A percentile compares a stretch with the other conserved stretches of the same genome.
phyloP scores from a whole-genome alignment of 2,113 vertebrate species.

The Neolamprologus falcicula region DNA sequence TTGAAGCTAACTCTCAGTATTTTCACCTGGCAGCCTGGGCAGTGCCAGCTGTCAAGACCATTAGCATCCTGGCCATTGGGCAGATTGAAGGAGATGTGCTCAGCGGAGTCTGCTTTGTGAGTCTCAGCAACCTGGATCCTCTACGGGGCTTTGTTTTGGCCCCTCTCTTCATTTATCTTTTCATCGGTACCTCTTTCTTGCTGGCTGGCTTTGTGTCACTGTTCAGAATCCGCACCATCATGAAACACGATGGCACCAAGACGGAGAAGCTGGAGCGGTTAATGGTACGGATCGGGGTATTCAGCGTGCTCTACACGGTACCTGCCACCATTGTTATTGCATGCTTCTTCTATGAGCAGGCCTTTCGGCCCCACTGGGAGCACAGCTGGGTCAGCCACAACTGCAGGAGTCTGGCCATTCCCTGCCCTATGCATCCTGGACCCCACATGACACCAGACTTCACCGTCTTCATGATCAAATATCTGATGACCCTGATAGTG shows the following conservation, averaged over 20 bases:
- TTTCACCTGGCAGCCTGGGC: constrained; percentile 97
- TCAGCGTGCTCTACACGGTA: constrained; percentile 96
- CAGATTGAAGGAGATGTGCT: constrained; percentile 93
- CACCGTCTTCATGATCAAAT: constrained; percentile 99
- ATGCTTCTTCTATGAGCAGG: constrained; percentile 98
- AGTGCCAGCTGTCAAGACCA: constrained; percentile 91
- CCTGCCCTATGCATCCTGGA: constrained; percentile 82
- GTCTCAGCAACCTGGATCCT: constrained; percentile 88
- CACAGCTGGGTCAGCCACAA: constrained; percentile 90
- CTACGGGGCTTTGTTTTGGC: constrained; percentile 91
- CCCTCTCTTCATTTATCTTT: constrained; percentile 94
- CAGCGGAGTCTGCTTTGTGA: constrained; percentile 93
- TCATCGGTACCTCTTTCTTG: constrained; percentile 94
- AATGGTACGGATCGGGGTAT: constrained; percentile 96
- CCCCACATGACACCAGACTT: constrained; percentile 92
- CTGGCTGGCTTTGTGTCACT: constrained; percentile 94
- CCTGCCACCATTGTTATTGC: constrained; percentile 96
- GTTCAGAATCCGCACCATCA: constrained; percentile 96
- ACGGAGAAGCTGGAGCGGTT: constrained; percentile 94
- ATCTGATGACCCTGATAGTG: constrained; percentile 98
- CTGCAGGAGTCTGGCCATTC: constrained; percentile 91
- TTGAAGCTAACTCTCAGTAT: constrained; percentile 96
- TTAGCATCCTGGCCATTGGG: constrained; percentile 94
- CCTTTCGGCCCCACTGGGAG: constrained; percentile 94
- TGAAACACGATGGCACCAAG: constrained; percentile 96